phyloP scores from a whole-genome alignment of 1,140 invertebrate genomes.

The Cydia strobilella region DNA sequence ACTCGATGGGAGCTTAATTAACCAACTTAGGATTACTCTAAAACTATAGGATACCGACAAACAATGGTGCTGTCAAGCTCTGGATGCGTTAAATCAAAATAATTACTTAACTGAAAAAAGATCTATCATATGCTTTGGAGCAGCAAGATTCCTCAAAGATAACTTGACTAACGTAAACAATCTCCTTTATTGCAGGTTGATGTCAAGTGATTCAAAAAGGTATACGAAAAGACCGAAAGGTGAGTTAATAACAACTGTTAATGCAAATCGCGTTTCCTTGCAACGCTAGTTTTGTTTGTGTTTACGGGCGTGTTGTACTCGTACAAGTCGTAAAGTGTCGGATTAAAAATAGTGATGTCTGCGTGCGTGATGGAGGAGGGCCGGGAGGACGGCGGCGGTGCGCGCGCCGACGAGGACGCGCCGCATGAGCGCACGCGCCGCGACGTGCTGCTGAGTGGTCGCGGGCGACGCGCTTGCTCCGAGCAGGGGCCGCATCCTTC shows the following conservation, averaged over 20 bases:
- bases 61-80: background rate
- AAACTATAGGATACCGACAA: slow-evolving; percentile 10
- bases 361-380: slow-evolving; percentile 70
- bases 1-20: slow-evolving; percentile 12
- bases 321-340: slow-evolving; percentile 29
- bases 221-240: slow-evolving; percentile 6
- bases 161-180: background rate
- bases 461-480: slow-evolving; percentile 82
- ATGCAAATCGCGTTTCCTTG: slow-evolving; percentile 4
- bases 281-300: slow-evolving; percentile 16
- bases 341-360: slow-evolving; percentile 59
- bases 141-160: background rate
- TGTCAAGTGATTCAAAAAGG: slow-evolving; percentile 9
- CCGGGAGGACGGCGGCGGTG: slow-evolving; percentile 65
- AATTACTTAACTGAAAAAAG: background rate
- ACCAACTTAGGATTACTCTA: slow-evolving; percentile 9
- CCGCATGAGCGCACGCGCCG: slow-evolving; percentile 60
- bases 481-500: slow-evolving; percentile 84
- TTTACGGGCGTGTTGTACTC: slow-evolving; percentile 18
- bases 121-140: background rate
- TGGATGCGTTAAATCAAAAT: background rate
- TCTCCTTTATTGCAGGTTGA: slow-evolving; percentile 18
- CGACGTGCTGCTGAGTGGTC: slow-evolving; percentile 73
- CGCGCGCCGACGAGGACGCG: slow-evolving; percentile 44
- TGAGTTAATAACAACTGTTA: background rate